Percentiles rank a stretch among this genome's conserved stretches.
phyloP scores from a whole-genome alignment of 2,797 vertebrate species.

The Oreochromis mossambicus region DNA sequence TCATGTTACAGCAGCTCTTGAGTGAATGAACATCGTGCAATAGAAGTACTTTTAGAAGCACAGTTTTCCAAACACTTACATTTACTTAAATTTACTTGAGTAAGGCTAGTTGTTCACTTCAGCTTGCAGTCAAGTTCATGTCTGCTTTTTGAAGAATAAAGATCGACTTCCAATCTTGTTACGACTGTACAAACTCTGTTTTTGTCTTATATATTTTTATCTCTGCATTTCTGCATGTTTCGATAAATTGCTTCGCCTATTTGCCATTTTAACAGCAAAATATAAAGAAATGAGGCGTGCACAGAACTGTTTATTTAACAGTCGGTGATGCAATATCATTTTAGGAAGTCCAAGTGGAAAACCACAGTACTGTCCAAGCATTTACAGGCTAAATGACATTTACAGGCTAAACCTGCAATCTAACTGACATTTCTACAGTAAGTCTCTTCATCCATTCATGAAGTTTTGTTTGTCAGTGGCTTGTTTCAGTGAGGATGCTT shows the following conservation, averaged over 20 bases:
- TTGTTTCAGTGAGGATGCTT: not conserved
- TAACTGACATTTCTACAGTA: constrained; percentile 1
- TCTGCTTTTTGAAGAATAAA: not conserved
- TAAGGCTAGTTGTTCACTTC: no score
- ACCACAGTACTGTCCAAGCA: constrained; percentile 5
- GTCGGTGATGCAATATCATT: not conserved
- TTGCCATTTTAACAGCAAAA: not conserved
- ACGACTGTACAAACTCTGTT: not conserved
- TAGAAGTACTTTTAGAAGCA: no score
- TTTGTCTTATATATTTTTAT: not conserved
- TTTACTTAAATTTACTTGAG: no score
- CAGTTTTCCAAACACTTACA: no score
- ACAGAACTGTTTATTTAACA: not conserved
- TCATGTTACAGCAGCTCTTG: no score
- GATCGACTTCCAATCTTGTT: not conserved
- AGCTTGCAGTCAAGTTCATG: not conserved
- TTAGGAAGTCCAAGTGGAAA: not conserved
- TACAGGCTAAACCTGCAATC: constrained; percentile 8
- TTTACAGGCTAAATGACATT: not conserved
- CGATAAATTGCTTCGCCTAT: not conserved
- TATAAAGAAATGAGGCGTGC: not conserved
- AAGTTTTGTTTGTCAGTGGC: not conserved
- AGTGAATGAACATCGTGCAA: no score
- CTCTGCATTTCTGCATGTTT: not conserved
- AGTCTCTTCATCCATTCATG: not conserved